A percentile compares a stretch with the other conserved stretches of the same genome.
phyloP scores from a whole-genome alignment of 2,797 vertebrate genomes.

The Orestias chungarensis region DNA sequence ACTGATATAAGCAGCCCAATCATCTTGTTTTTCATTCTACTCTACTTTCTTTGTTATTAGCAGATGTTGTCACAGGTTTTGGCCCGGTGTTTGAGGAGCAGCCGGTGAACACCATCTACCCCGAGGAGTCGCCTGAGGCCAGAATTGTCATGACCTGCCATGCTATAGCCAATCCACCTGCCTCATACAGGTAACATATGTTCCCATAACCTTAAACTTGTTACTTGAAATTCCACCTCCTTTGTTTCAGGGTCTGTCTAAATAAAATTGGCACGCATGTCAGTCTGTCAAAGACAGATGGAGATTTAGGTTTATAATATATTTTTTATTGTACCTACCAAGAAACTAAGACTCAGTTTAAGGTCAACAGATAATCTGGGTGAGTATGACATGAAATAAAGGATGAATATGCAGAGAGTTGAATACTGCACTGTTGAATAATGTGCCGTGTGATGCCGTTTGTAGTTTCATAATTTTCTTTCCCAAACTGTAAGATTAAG shows the following conservation, averaged over 20 bases:
- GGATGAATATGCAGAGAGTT: too few species aligned
- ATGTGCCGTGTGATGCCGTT: too few species aligned
- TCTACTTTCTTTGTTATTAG: constrained; percentile 57
- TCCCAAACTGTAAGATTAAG: too few species aligned
- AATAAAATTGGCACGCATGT: constrained; percentile 19
- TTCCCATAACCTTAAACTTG: constrained; percentile 34
- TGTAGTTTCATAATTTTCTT: too few species aligned
- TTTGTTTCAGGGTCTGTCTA: constrained; percentile 10
- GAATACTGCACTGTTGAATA: neutral
- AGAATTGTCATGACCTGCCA: constrained; percentile 94
- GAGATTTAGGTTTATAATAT: neutral
- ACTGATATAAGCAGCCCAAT: constrained; percentile 9
- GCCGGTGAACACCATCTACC: constrained; percentile 94
- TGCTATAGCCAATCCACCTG: constrained; percentile 88
- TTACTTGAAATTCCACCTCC: constrained; percentile 22
- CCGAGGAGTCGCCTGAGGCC: constrained; percentile 93
- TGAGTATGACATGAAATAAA: too few species aligned
- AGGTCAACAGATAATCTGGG: neutral
- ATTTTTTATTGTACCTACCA: neutral
- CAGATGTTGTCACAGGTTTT: constrained; percentile 89
- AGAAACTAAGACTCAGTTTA: neutral
- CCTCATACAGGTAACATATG: constrained; percentile 91
- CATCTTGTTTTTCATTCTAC: constrained; percentile 30
- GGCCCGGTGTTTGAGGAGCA: constrained; percentile 98
- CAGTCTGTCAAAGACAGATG: neutral